Evolutionary conservation across 1,140 invertebrate species (phyloP), one percentile per base, ranked within the genome.

Genomic region (Ruditapes philippinarum): DNA sequence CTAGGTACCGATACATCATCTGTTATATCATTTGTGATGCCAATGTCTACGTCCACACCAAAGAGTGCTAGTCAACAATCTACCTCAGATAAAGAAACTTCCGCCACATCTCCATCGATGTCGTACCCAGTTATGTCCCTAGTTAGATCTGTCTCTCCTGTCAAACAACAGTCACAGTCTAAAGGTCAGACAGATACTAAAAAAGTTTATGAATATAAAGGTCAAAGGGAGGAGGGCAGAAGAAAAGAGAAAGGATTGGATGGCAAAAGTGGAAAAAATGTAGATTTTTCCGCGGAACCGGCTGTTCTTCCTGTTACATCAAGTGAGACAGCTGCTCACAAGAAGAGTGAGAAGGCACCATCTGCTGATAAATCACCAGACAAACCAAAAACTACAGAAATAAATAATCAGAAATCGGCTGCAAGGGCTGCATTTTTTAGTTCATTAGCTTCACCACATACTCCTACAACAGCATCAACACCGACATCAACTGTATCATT

Each of bases 391-490:
- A 79, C 65, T 40, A 80, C 25, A 31, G 84, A 78, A 38, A 42
- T 89, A 33, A 89, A 28, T 74, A 85, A 40, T 68, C 89, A 91
- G 33, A 92, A 92, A 51, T 89, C 82, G 38, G 89, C 88, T 60
- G 91, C 91, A 25, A 76, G 91, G 31, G 91, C 90, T 54, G 90
- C 89, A 54, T 92, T 92, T 62, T 92, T 92, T 68, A 92, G 91
- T 91, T 92, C 91, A 80, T 80, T 92, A n/a, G 70, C 88, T 57
- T 89, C 87, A 36, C 84, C 86, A 49, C 86, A 78, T 0, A 89
- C 91, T 14, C 88, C 83, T 7, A 90, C 89, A 38, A 89, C 91
- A 36, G 84, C 76, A 33, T 82, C 85, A 36, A 88, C 85, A 22
- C 57, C 84, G 45, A 87, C 83, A 38, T 70, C 79, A 42, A 45